Percentiles rank a stretch among this genome's conserved stretches.
These are phyloP conservation scores for Dendrolimus pini DNA, from an alignment of 2,888 invertebrate species.

Conservation along the genomic window DNA sequence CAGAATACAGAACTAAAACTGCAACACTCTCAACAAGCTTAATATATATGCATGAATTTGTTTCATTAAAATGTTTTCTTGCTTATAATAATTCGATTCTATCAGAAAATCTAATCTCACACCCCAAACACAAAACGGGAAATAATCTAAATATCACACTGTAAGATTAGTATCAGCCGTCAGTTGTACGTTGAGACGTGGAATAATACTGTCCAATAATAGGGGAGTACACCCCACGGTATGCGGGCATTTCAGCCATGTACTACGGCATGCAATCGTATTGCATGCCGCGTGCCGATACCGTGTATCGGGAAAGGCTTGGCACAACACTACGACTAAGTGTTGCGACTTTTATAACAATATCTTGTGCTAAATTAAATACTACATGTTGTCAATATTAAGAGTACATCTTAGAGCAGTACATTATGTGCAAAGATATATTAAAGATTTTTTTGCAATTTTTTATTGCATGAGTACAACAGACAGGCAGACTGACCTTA, in stretches of 20 bases:
- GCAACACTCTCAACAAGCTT: too few relatives aligned
- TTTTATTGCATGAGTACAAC: too few relatives aligned
- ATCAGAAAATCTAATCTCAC: too few relatives aligned
- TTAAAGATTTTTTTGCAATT: too few relatives aligned
- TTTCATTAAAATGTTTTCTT: too few relatives aligned
- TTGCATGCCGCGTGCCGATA: slow-evolving; percentile 45
- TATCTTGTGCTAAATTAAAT: neutral
- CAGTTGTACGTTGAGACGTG: slow-evolving; percentile 43
- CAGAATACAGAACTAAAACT: too few relatives aligned
- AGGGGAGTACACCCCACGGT: slow-evolving; percentile 44
- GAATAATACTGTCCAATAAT: slow-evolving; percentile 59
- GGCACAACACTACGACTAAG: slow-evolving; percentile 18
- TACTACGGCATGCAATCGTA: slow-evolving; percentile 61
- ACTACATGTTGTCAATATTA: too few relatives aligned
- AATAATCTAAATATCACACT: slow-evolving; percentile 38
- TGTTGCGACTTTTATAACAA: slow-evolving; percentile 11
- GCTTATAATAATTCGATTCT: too few relatives aligned
- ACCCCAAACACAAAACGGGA: slow-evolving; percentile 15
- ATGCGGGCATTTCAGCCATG: slow-evolving; percentile 58
- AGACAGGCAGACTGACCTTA: too few relatives aligned
- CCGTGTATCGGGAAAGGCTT: slow-evolving; percentile 32
- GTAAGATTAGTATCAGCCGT: slow-evolving; percentile 58
- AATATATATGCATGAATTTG: too few relatives aligned
- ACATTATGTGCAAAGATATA: too few relatives aligned
- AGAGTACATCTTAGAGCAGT: too few relatives aligned